phyloP scores from a whole-genome alignment of 2,888 invertebrate genomes.

The Melipona beecheii region DNA sequence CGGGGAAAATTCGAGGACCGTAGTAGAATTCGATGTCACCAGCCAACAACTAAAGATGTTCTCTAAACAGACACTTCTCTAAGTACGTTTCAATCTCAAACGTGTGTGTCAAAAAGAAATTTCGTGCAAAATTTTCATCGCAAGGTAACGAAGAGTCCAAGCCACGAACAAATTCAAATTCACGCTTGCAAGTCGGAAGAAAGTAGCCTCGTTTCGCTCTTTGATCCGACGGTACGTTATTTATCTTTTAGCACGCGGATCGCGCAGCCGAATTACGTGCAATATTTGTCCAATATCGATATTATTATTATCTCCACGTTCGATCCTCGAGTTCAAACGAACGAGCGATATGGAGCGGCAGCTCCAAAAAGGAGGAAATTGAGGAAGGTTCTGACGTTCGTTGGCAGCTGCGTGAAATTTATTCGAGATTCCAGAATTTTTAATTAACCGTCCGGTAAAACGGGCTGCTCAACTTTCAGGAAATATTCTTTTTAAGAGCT shows the following conservation, averaged over 20 bases:
- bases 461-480: background rate
- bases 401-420: constrained; percentile 11
- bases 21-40: no score
- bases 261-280: constrained; percentile 49
- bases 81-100: background rate
- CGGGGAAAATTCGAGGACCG: no score
- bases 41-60: no score
- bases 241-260: constrained; percentile 67
- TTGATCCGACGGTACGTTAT: constrained; percentile 44
- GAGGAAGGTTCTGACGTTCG: constrained; percentile 35
- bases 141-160: background rate
- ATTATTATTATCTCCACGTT: no score
- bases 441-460: background rate
- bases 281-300: no score
- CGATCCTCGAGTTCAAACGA: constrained; percentile 61
- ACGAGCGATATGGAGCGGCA: constrained; percentile 46
- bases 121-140: background rate
- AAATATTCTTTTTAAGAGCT: background rate
- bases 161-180: background rate
- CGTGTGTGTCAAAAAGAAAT: background rate
- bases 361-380: constrained; percentile 35
- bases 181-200: no score
- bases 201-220: constrained; percentile 30
- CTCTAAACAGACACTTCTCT: background rate
- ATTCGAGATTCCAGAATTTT: background rate